Conservation (phyloP, 2,888 invertebrate species). For the Sipha maydis region DNA sequence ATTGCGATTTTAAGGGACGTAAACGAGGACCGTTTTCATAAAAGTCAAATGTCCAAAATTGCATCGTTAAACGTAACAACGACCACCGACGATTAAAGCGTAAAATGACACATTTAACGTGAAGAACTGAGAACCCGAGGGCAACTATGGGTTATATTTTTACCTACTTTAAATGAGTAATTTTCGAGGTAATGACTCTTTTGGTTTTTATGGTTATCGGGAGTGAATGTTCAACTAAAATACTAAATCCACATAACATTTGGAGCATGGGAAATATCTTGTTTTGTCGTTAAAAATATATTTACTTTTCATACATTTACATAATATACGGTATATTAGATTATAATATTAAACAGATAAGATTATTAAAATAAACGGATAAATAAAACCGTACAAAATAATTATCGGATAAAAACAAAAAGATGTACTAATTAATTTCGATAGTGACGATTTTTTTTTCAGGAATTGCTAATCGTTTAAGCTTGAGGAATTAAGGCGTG, state of each 20-base stretch:
- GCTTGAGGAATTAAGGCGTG: too few species aligned
- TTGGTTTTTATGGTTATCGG: background rate
- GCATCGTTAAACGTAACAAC: slow-evolving; percentile 49
- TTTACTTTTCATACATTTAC: background rate
- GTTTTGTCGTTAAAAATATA: background rate
- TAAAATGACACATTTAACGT: slow-evolving; percentile 52
- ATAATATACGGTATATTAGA: too few species aligned
- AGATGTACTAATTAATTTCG: too few species aligned
- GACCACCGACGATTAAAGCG: slow-evolving; percentile 40
- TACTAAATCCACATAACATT: background rate
- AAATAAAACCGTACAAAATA: too few species aligned
- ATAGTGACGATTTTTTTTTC: too few species aligned
- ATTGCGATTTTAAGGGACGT: slow-evolving; percentile 58
- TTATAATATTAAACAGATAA: too few species aligned
- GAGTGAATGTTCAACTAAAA: background rate
- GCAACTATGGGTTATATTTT: background rate
- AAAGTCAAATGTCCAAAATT: slow-evolving; percentile 59
- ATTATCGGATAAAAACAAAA: too few species aligned
- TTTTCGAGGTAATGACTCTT: slow-evolving; percentile 1
- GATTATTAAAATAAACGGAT: too few species aligned
- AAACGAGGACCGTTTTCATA: slow-evolving; percentile 53
- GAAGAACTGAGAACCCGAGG: background rate
- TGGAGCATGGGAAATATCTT: background rate
- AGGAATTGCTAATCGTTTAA: too few species aligned
- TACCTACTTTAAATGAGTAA: slow-evolving; percentile 3